A percentile compares a stretch with the other conserved stretches of the same genome.
These are phyloP conservation scores for Eupithecia dodoneata DNA, from an alignment of 2,888 invertebrate species.

Conservation along the genomic window DNA sequence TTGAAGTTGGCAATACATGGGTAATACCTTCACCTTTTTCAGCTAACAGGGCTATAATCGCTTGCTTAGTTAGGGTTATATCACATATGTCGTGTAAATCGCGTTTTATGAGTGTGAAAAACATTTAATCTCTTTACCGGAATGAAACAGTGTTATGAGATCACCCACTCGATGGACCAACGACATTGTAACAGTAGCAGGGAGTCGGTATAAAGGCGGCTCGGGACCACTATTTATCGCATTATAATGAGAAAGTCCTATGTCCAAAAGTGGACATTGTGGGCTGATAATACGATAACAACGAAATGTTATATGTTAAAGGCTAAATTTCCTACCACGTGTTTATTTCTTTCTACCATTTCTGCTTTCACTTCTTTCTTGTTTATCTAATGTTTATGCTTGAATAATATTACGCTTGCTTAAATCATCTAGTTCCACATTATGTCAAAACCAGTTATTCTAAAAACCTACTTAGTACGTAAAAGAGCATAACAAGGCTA, in stretches of 20 bases:
- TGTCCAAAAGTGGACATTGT: not conserved
- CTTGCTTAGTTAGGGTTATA: too few relatives aligned
- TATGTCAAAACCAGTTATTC: conserved; percentile 27
- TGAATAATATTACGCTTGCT: conserved; percentile 19
- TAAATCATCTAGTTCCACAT: conserved; percentile 12
- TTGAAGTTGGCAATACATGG: too few relatives aligned
- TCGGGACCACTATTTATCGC: not conserved
- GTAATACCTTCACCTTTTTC: too few relatives aligned
- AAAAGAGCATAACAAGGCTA: not conserved
- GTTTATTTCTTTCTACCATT: not conserved
- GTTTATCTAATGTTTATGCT: conserved; percentile 16
- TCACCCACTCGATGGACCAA: not conserved
- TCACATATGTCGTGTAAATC: too few relatives aligned
- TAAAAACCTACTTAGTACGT: conserved; percentile 19
- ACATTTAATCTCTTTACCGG: too few relatives aligned
- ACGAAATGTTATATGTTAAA: not conserved
- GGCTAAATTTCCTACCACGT: not conserved
- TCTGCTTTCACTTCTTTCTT: conserved; percentile 2
- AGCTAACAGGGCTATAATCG: too few relatives aligned
- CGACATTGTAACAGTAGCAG: not conserved
- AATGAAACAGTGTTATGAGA: too few relatives aligned
- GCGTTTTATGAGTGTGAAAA: too few relatives aligned
- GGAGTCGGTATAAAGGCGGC: not conserved
- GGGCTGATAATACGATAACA: not conserved
- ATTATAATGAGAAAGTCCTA: not conserved